These are phyloP conservation scores for Orthosia gothica DNA, from an alignment of 2,888 invertebrate genomes.

Conservation along the genomic window DNA sequence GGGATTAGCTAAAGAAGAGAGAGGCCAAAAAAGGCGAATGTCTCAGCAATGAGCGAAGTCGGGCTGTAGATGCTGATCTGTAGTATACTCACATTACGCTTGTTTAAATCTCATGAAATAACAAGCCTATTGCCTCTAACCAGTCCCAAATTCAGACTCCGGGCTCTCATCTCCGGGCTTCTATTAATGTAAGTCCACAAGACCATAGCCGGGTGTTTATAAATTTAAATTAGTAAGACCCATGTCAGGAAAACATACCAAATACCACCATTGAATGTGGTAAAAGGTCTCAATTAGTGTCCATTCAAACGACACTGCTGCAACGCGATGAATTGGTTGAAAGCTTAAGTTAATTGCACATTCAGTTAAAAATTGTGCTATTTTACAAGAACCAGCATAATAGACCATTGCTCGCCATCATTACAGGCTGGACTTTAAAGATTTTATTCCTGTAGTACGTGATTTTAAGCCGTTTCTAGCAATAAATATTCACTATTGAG, in stretches of 20 bases:
- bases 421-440: not conserved
- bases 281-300: conserved; percentile 44
- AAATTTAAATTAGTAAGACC: conserved; percentile 2
- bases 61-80: no score
- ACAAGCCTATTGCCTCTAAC: not conserved
- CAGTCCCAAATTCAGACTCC: not conserved
- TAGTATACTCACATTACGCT: no score
- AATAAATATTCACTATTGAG: conserved; percentile 16
- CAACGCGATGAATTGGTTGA: conserved; percentile 21
- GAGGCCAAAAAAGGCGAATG: no score
- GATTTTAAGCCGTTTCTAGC: not conserved
- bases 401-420: conserved; percentile 7
- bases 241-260: conserved; percentile 14
- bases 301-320: conserved; percentile 42
- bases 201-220: not conserved
- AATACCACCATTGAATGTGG: conserved; percentile 7
- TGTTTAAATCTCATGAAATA: no score
- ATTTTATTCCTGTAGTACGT: not conserved
- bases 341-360: conserved; percentile 50
- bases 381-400: conserved; percentile 29
- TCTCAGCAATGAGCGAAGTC: no score
- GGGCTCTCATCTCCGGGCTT: not conserved
- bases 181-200: not conserved
- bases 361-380: conserved; percentile 46
- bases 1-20: no score